A percentile compares a stretch with the other conserved stretches of the same genome.
These are phyloP conservation scores for Oryctes rhinoceros DNA, from an alignment of 1,140 invertebrate species.

Conservation along the genomic window DNA sequence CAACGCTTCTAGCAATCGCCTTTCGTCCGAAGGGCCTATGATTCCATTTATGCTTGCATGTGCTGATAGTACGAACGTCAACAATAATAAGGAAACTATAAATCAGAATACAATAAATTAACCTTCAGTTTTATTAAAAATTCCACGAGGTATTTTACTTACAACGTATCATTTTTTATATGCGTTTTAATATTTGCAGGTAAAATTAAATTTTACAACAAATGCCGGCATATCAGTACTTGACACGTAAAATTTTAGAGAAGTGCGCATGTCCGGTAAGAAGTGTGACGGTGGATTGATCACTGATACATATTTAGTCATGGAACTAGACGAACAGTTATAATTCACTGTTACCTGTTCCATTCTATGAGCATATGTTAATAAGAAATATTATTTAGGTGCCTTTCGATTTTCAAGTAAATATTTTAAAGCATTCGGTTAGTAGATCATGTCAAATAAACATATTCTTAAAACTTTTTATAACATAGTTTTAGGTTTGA, in stretches of 20 bases:
- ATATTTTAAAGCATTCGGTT: too few relatives aligned
- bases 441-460: too few relatives aligned
- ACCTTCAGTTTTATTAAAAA: not conserved
- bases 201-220: not conserved
- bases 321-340: too few relatives aligned
- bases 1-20: conserved; percentile 51
- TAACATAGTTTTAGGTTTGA: too few relatives aligned
- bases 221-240: conserved; percentile 21
- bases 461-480: too few relatives aligned
- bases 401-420: too few relatives aligned
- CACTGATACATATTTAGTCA: not conserved
- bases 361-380: too few relatives aligned
- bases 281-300: not conserved
- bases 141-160: not conserved
- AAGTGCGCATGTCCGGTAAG: not conserved
- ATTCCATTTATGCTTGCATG: conserved; percentile 54
- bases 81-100: conserved; percentile 19
- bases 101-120: not conserved
- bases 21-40: conserved; percentile 48
- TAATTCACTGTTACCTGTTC: too few relatives aligned
- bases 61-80: conserved; percentile 26
- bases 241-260: conserved; percentile 23
- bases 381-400: too few relatives aligned
- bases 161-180: conserved; percentile 4
- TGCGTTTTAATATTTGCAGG: not conserved